These are phyloP conservation scores for Endotricha flammealis DNA, from an alignment of 2,888 invertebrate species.

Conservation along the genomic window DNA sequence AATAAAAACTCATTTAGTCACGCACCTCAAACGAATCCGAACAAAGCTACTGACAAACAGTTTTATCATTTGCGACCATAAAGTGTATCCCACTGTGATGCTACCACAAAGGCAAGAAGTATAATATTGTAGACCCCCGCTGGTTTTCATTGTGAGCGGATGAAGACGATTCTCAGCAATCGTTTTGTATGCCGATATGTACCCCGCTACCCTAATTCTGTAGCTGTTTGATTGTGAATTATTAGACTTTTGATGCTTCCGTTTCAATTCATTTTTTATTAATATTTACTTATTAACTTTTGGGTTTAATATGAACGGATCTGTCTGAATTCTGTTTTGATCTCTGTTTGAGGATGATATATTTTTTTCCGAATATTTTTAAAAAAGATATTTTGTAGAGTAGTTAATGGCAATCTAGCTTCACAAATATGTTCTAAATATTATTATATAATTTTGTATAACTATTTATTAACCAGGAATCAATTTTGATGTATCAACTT, in stretches of 20 bases:
- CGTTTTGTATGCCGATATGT: conserved; percentile 71
- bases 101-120: conserved; percentile 72
- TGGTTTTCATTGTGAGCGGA: conserved; percentile 71
- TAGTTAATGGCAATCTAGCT: too few species aligned
- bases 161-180: conserved; percentile 70
- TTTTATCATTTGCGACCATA: conserved; percentile 77
- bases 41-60: conserved; percentile 74
- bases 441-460: too few species aligned
- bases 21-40: conserved; percentile 58
- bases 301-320: conserved; percentile 21
- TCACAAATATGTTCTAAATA: too few species aligned
- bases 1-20: conserved; percentile 51
- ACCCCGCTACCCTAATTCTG: conserved; percentile 72
- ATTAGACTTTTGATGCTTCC: conserved; percentile 68
- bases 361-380: too few species aligned
- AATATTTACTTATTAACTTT: conserved; percentile 55
- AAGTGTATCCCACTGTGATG: conserved; percentile 73
- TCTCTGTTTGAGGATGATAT: too few species aligned
- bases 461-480: too few species aligned
- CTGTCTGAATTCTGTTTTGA: neutral
- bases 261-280: conserved; percentile 61
- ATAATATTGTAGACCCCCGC: conserved; percentile 75
- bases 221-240: conserved; percentile 72
- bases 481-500: too few species aligned
- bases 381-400: too few species aligned